Base-by-base conservation (phyloP, 2,113 vertebrate species). In the Engystomops pustulosus region DNA sequence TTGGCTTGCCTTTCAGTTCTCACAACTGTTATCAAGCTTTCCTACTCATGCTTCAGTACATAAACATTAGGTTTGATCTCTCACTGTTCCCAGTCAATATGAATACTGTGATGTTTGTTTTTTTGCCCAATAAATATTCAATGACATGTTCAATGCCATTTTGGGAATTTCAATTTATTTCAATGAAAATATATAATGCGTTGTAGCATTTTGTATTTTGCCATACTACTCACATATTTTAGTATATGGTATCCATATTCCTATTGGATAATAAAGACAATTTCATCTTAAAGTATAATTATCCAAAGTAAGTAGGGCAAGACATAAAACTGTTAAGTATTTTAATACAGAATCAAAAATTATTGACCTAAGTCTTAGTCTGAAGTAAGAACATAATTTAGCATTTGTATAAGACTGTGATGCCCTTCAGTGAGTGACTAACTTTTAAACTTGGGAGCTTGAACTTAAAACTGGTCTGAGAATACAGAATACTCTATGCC, bases 401-500 rank as follows among this genome's bases (percentile, higher is more conserved):
- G 60, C 15, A 17, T 34, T 34, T 32, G 12, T 32, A 32, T 65
- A 32, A 9, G 12, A 32, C 27, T 34, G 15, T 30, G 20, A 9
- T 67, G 30, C 17, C 62, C 30, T 67, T 67, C 32, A 18, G 2
- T 67, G 62, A 67, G 17, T 20, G 8, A 67, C 34, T 36, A 67
- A 67, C 30, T 36, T 36, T 36, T 9, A 5, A 67, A 67, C 62
- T 36, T 18, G 15, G 1, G 30, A 15, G 25, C 58, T 30, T 62
- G 58, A 25, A 27, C 55, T 15, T 30, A 6, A 27, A 30, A 62
- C 12, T 30, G 25, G 6, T 27, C 15, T 67, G 62, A 67, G 62
- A 67, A 67, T 67, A 67, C 30, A 67, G 62, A 32, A 67, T 60
- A 60, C 27, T 62, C 58, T 62, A 62, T 67, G 62, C 30, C 62